Conservation (phyloP, 2,888 invertebrate species). For the Gortyna flavago region DNA sequence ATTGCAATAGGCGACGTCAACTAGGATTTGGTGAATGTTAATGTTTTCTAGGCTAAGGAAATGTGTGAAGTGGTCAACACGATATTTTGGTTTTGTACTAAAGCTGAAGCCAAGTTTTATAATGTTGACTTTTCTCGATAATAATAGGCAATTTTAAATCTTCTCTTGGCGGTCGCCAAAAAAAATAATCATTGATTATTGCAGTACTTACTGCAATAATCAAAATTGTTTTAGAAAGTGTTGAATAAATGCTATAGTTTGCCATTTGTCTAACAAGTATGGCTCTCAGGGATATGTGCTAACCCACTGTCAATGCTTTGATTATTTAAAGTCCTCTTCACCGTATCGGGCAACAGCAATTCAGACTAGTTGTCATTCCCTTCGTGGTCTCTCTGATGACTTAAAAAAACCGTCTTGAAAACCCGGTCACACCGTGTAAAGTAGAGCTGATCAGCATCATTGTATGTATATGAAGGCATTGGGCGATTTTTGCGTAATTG, state of each 20-base stretch:
- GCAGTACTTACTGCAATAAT: no score
- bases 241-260: no score
- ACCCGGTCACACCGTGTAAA: not conserved
- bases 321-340: not conserved
- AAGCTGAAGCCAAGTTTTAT: not conserved
- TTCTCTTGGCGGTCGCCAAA: not conserved
- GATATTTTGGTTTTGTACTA: not conserved
- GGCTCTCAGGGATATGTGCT: not conserved
- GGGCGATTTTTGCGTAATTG: not conserved
- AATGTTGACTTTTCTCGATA: not conserved
- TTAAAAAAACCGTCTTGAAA: not conserved
- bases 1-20: slow-evolving; percentile 65
- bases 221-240: no score
- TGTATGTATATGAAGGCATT: not conserved
- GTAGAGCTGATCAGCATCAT: not conserved
- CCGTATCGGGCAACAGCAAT: no score
- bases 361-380: not conserved
- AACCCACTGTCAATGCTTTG: not conserved
- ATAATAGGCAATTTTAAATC: not conserved
- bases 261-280: no score
- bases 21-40: slow-evolving; percentile 70
- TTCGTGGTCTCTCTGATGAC: not conserved
- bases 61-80: slow-evolving; percentile 36
- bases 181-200: no score
- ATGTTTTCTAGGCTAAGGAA: slow-evolving; percentile 57